phyloP scores from a whole-genome alignment of 2,888 invertebrate species.

The Teleiodes luculella region DNA sequence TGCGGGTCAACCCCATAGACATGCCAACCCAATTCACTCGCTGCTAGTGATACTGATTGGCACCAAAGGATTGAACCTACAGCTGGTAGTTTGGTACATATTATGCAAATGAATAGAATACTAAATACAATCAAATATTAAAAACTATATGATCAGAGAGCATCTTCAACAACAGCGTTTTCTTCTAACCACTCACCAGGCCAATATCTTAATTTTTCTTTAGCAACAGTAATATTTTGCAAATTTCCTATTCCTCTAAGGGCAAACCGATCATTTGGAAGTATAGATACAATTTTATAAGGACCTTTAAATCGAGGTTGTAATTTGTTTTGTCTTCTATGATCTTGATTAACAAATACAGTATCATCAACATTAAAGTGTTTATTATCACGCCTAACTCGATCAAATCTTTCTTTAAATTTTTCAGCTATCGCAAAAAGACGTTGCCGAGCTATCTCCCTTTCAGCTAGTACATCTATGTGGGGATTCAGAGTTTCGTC shows the following conservation, averaged over 20 bases:
- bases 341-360: conserved; percentile 17
- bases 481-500: neutral
- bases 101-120: neutral
- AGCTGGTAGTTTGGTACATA: neutral
- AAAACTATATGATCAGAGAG: neutral
- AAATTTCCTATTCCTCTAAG: conserved; percentile 1
- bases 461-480: conserved; percentile 4
- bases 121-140: neutral
- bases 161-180: conserved; percentile 6
- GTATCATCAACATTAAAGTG: conserved; percentile 5
- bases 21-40: neutral
- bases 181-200: conserved; percentile 10
- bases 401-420: conserved; percentile 12
- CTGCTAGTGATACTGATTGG: neutral
- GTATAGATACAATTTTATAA: neutral
- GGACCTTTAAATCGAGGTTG: conserved; percentile 15
- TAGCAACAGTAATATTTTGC: conserved; percentile 3
- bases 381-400: conserved; percentile 3
- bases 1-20: neutral
- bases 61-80: neutral
- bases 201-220: conserved; percentile 17
- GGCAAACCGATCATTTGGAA: conserved; percentile 12
- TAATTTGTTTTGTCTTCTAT: conserved; percentile 17
- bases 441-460: neutral
- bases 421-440: neutral